Percentiles rank a stretch among this genome's conserved stretches.
Evolutionary conservation across 2,797 vertebrate species (phyloP).

Genomic region (Amniataba percoides): DNA sequence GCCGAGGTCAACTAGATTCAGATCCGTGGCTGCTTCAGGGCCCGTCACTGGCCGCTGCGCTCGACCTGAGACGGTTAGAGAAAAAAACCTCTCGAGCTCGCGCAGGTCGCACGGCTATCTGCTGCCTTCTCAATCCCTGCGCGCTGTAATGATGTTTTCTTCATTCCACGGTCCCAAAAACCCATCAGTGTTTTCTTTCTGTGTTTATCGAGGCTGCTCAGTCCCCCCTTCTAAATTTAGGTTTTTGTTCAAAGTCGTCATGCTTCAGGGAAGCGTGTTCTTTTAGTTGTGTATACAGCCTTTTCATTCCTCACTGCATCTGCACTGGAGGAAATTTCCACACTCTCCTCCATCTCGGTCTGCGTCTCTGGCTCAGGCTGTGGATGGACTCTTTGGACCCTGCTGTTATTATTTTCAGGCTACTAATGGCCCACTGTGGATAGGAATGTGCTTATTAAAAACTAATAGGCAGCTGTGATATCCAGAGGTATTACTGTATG

Average conservation of each 20-base stretch:
- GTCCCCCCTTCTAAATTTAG: constrained; percentile 32
- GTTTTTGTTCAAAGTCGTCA: constrained; percentile 30
- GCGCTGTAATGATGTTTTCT: constrained; percentile 7
- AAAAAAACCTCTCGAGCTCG: not conserved
- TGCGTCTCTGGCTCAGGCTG: constrained; percentile 31
- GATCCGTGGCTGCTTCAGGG: constrained; percentile 44
- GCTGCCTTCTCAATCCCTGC: not conserved
- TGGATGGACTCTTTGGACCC: constrained; percentile 43
- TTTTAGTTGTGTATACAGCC: constrained; percentile 35
- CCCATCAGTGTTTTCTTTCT: constrained; percentile 16
- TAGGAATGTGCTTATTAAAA: constrained; percentile 67
- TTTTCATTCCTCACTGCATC: constrained; percentile 33
- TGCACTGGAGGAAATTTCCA: constrained; percentile 38
- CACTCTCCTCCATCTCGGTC: constrained; percentile 31
- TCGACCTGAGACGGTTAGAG: constrained; percentile 33
- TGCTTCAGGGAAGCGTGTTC: constrained; percentile 29
- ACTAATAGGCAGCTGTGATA: constrained; percentile 54
- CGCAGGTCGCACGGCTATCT: not conserved
- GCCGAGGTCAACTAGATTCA: constrained; percentile 76
- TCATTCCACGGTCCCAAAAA: constrained; percentile 25
- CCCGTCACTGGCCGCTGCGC: constrained; percentile 11
- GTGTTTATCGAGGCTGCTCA: constrained; percentile 36
- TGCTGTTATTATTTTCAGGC: constrained; percentile 59
- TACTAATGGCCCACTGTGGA: constrained; percentile 60
- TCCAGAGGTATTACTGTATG: constrained; percentile 52